Evolutionary conservation across 2,888 invertebrate species (phyloP).

Genomic region (Platycheirus rosarum): DNA sequence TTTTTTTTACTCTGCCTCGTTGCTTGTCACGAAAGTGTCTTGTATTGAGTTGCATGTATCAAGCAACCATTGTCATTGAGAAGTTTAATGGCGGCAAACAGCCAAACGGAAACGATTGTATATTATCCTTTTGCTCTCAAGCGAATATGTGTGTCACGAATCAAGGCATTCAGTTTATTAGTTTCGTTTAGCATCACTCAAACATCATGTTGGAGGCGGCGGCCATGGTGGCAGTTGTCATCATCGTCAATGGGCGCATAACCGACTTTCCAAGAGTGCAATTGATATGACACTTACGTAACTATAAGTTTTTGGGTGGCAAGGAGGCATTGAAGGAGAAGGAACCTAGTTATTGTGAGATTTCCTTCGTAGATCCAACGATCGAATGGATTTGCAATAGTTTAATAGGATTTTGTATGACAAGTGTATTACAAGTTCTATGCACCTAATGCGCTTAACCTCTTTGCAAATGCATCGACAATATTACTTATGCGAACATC

Average conservation of each 20-base stretch:
- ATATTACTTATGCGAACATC: neutral
- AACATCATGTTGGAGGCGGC: constrained; percentile 32
- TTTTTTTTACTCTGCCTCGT: constrained; percentile 11
- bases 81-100: constrained; percentile 45
- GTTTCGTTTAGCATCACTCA: constrained; percentile 72
- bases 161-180: constrained; percentile 65
- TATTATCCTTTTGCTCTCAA: constrained; percentile 36
- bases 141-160: constrained; percentile 35
- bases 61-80: constrained; percentile 36
- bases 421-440: constrained; percentile 12
- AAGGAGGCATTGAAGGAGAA: constrained; percentile 11
- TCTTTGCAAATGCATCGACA: neutral
- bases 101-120: constrained; percentile 19
- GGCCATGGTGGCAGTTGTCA: neutral
- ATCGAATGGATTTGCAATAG: constrained; percentile 26
- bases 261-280: constrained; percentile 39
- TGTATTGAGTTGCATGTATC: constrained; percentile 28
- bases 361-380: constrained; percentile 17
- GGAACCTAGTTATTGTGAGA: neutral
- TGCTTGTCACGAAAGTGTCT: constrained; percentile 36
- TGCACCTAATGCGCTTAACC: constrained; percentile 2
- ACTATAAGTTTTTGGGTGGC: constrained; percentile 18
- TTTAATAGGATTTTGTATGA: constrained; percentile 7
- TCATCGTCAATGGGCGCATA: constrained; percentile 8
- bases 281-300: constrained; percentile 64